phyloP scores from a whole-genome alignment of 1,140 invertebrate genomes.

The Bombus polaris region DNA sequence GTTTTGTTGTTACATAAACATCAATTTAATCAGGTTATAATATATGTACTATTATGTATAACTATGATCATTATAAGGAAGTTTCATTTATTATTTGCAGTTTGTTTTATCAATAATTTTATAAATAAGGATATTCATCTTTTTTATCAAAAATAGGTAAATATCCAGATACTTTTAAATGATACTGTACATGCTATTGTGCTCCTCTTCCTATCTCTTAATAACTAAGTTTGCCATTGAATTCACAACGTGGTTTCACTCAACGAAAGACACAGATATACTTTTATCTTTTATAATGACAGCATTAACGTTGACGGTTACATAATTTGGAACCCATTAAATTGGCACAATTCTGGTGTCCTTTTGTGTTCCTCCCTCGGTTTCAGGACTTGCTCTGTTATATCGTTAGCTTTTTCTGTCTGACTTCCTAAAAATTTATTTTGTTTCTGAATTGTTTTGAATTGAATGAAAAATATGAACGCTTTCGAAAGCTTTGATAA shows the following conservation, averaged over 20 bases:
- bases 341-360: neutral
- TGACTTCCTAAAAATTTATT: neutral
- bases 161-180: neutral
- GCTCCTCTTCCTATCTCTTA: neutral
- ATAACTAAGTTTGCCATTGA: neutral
- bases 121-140: neutral
- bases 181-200: neutral
- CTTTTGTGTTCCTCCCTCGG: neutral
- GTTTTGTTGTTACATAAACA: neutral
- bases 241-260: neutral
- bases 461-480: neutral
- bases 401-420: neutral
- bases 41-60: too few relatives aligned
- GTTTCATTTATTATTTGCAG: too few relatives aligned
- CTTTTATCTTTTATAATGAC: slow-evolving; percentile 2
- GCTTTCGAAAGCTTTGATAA: neutral
- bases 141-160: neutral
- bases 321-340: neutral
- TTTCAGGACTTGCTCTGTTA: neutral
- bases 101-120: neutral
- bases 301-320: neutral
- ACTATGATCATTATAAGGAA: too few relatives aligned
- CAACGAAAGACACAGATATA: neutral
- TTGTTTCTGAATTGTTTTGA: neutral
- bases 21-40: neutral